Base-by-base conservation (phyloP, 2,888 invertebrate genomes). In the Drosophila emarginata region DNA sequence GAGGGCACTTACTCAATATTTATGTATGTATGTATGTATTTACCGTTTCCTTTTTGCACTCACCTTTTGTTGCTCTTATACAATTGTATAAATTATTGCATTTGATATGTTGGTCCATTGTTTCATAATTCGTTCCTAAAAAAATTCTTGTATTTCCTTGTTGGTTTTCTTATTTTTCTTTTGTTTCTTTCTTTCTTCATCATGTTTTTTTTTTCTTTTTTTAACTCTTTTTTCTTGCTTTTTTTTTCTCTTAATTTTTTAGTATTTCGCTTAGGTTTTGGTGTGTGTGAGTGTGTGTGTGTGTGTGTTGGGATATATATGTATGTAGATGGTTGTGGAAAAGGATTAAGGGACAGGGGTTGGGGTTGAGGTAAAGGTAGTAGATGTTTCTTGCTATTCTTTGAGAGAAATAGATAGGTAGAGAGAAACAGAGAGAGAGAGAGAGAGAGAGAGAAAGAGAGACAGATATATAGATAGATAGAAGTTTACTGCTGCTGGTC, bases 51-150 rank as follows among this genome's bases (percentile, higher is more conserved):
- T 64, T 67, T 3, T 39, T 1, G 14, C 9, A 74, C 86, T 76
- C 74, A 87, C 86, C 87, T 87, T 82, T 85, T 87, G 45, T 45
- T 79, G 67, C 56, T 82, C 67, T 76, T 86, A 82, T 79, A 89
- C 84, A 89, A 79, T 80, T 87, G 67, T 78, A 87, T 88, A 89
- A 89, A 80, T 89, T 89, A 89, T 89, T 89, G 88, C 89, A 84
- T 89, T 88, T 89, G 89, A 86, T 89, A 86, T 89, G 88, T 89
- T 89, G 89, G 89, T 89, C 89, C 89, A 89, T 89, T 89, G 89
- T 89, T 85, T 89, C 90, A 82, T 84, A 87, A 88, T 86, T 89
- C 89, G 88, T 89, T 89, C 89, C 87, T 78, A 87, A 86, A 88
- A 87, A 87, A 75, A 81, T 87, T 79, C 79, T 76, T 78, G 67